phyloP scores from a whole-genome alignment of 2,113 vertebrate species.

The Larimichthys polyactis region DNA sequence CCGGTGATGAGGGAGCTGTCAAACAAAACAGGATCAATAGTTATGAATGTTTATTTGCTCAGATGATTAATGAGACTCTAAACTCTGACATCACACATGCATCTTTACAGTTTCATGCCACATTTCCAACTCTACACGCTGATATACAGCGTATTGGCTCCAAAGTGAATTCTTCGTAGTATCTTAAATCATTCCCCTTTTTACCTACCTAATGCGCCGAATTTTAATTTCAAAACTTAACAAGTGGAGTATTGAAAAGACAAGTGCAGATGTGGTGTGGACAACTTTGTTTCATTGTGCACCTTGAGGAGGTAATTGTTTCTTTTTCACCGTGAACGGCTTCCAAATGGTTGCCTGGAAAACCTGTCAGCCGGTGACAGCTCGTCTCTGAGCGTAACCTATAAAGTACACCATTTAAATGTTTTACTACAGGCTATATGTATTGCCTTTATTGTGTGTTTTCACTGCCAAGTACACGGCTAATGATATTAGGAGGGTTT shows the following conservation, averaged over 20 bases:
- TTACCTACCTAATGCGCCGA: too few species aligned
- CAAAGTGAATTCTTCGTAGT: not conserved
- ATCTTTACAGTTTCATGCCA: too few species aligned
- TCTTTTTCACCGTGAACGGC: not conserved
- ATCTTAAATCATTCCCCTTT: not conserved
- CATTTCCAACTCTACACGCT: not conserved
- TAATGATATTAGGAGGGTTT: conserved; percentile 16
- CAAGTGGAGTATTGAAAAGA: not conserved
- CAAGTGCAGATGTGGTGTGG: not conserved
- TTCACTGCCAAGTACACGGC: not conserved
- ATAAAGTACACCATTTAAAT: not conserved
- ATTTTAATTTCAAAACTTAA: not conserved
- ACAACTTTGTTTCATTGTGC: conserved; percentile 1
- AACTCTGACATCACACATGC: too few species aligned
- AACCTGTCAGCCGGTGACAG: conserved; percentile 17
- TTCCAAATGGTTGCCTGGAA: conserved; percentile 23
- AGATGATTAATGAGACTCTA: too few species aligned
- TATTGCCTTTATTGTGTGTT: conserved; percentile 13
- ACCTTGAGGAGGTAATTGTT: conserved; percentile 16
- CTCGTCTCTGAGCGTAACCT: conserved; percentile 22
- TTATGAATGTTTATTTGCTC: too few species aligned
- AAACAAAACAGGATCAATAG: too few species aligned
- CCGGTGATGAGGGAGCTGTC: too few species aligned
- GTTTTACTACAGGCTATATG: not conserved
- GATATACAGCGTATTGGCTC: not conserved